Base-by-base conservation (phyloP, 2,888 invertebrate species). In the Plagiodera versicolora region DNA sequence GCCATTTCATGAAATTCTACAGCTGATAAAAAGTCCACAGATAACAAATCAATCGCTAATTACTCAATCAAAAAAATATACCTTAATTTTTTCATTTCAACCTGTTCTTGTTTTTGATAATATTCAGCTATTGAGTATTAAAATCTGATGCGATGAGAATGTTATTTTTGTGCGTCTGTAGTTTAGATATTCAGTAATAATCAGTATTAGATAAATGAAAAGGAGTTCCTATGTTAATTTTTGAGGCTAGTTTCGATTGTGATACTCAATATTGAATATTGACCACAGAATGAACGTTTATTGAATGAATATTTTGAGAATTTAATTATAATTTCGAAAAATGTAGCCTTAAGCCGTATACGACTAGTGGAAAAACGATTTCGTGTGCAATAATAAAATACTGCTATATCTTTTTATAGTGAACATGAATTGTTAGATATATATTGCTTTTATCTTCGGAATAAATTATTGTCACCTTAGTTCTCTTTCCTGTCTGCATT, bases 331-430 rank as follows among this genome's bases (percentile, higher is more conserved):
- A 74, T 74, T 73, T 71, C 67, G 63, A 68, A 69, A 71, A 70
- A 68, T 74, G 70, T 77, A 78, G 78, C 77, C 79, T 79, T 77
- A 78, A 69, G 73, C 73, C 72, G 78, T 79, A 79, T 79, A 79
- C 78, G 77, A 79, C 74, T 76, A 74, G 4, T 70, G 72, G 70
- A 73, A 63, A 63, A 55, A 45, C 72, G 70, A 75, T 75, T 71
- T 73, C 70, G 76, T 72, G 78, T 78, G 78, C 78, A 78, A 79
- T 79, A 79, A 74, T 72, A 68, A 65, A 60, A 44, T 61, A 61
- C 59, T 68, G 69, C 71, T 70, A 70, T 72, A 68, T 70, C 70
- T 75, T 75, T 76, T 74, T 69, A 75, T 74, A 75, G 71, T 71
- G 75, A 73, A 76, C 70, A 75, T 76, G n/a, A 39, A 75, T 75